Conservation (phyloP, 2,888 invertebrate species). For the Metacarcinus magister region DNA sequence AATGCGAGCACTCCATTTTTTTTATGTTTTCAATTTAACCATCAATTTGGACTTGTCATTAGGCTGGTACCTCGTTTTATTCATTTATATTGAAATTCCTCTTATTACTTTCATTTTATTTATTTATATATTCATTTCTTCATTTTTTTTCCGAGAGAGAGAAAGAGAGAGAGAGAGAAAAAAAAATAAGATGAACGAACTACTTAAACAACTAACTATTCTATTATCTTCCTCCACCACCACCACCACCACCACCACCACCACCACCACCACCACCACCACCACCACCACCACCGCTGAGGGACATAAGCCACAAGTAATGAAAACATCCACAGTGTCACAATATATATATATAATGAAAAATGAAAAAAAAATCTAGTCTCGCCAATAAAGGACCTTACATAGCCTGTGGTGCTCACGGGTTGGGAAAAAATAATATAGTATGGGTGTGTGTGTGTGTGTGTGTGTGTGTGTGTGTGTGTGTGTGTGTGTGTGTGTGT, state of each 20-base stretch:
- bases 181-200: no score
- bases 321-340: not conserved
- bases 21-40: not conserved
- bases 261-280: not conserved
- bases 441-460: slow-evolving; percentile 36
- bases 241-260: not conserved
- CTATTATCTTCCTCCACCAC: not conserved
- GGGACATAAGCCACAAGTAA: not conserved
- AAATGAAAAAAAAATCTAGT: not conserved
- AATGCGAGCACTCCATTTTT: not conserved
- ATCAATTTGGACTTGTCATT: slow-evolving; percentile 4
- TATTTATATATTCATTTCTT: no score
- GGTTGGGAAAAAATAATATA: not conserved
- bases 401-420: not conserved
- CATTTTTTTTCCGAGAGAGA: no score
- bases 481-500: not conserved
- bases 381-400: not conserved
- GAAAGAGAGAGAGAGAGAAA: no score
- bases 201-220: no score
- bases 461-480: slow-evolving; percentile 34
- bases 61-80: not conserved
- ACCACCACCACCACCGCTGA: not conserved
- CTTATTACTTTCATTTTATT: no score
- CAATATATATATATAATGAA: not conserved
- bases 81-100: no score